Evolutionary conservation across 2,113 vertebrate species (phyloP).

Genomic region (Sprattus sprattus): DNA sequence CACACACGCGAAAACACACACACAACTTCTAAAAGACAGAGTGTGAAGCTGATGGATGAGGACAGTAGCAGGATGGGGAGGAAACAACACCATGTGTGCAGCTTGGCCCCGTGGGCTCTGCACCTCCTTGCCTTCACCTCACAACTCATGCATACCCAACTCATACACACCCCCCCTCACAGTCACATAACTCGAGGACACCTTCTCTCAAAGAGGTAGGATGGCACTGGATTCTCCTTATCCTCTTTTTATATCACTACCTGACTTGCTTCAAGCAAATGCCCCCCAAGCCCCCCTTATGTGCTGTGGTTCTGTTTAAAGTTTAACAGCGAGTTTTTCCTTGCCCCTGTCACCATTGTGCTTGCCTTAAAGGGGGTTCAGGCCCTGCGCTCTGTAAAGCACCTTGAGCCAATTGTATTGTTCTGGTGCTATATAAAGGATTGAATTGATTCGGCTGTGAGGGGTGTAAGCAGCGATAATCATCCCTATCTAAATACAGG

Average conservation of each 20-base stretch:
- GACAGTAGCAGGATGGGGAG: neutral
- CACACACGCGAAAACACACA: neutral
- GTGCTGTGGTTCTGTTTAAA: too few species aligned
- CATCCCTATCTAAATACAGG: neutral
- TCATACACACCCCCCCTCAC: neutral
- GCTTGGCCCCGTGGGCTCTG: neutral
- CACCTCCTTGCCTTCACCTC: neutral
- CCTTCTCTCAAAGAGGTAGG: neutral
- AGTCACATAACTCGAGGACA: neutral
- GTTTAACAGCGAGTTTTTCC: too few species aligned
- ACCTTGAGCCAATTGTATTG: too few species aligned
- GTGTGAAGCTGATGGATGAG: neutral
- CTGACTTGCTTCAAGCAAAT: too few species aligned
- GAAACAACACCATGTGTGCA: neutral
- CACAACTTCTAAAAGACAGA: slow-evolving; percentile 20
- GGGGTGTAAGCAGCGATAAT: neutral
- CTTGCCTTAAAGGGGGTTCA: too few species aligned
- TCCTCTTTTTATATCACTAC: too few species aligned
- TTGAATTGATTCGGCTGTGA: neutral
- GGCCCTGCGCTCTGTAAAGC: too few species aligned
- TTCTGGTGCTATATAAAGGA: too few species aligned
- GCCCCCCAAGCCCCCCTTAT: too few species aligned
- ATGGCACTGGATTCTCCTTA: neutral
- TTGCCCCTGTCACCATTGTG: too few species aligned
- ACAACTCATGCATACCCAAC: neutral